Evolutionary conservation across 2,113 vertebrate genomes (phyloP).

Genomic region (Rhinolophus sinicus): DNA sequence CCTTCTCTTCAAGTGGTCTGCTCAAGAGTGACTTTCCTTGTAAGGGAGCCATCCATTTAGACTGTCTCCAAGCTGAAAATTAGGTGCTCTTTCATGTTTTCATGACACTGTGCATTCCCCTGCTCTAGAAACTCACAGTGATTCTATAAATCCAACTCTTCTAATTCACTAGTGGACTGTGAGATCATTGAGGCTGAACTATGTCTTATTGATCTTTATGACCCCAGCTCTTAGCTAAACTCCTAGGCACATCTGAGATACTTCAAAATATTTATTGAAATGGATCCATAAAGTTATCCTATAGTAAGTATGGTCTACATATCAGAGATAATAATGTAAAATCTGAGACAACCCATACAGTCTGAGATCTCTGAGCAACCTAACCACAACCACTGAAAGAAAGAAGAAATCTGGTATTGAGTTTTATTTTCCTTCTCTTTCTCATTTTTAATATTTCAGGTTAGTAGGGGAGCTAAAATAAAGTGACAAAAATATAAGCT

Average conservation of each 20-base stretch:
- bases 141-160: not conserved
- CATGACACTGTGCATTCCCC: not conserved
- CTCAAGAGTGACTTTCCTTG: not conserved
- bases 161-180: not conserved
- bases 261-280: constrained; percentile 12
- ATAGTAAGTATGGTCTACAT: not conserved
- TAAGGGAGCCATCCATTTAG: not conserved
- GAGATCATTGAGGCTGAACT: not conserved
- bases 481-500: not conserved
- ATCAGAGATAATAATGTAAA: constrained; percentile 14
- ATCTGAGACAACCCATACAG: not conserved
- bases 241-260: not conserved
- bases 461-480: not conserved
- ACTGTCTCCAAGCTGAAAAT: not conserved
- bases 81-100: not conserved
- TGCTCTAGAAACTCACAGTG: not conserved
- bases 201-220: not conserved
- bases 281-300: not conserved
- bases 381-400: not conserved
- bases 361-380: not conserved
- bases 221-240: not conserved
- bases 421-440: not conserved
- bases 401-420: not conserved
- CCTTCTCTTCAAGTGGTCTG: not conserved
- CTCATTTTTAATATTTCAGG: not conserved